Base-by-base conservation (phyloP, 2,113 vertebrate genomes). In the Onychostoma macrolepis region DNA sequence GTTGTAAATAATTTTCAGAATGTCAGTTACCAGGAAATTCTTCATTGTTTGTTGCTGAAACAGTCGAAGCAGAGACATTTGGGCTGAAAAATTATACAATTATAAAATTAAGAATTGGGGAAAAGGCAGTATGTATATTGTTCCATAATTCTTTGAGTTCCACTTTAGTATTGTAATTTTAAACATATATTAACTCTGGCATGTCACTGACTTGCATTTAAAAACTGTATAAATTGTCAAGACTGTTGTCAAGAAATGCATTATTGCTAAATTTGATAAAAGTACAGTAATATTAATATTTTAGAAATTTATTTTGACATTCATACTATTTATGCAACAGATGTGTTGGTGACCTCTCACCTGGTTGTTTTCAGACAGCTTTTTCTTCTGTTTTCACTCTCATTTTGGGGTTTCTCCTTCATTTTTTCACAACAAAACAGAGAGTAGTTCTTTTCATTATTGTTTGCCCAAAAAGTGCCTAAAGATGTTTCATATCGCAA, bases 401-500 rank as follows among this genome's bases (percentile, higher is more conserved):
- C 95, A 88, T 93, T 95, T 26, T 84, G 91, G n/a, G 69, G 38
- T 78, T 93, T 94, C 80, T 90, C 89, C 87, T 91, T 94, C 24
- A 86, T 88, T 43, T 86, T 96, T 92, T 95, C 96, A 83, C 96
- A 95, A 91, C 97, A 99, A 91, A 95, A 89, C 67, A 99, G 48
- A 33, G 93, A 91, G 69, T 98, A 99, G 93, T 99, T 99, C 88
- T 88, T 91, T 85, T 94, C 93, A 24, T 95, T 80, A 19, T 99
- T 99, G 94, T 98, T 99, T 90, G 96, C 94, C 98, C 98, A 99
- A 94, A 98, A 99, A 28, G 92, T 97, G 45, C 97, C 98, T 30
- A 92, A 38, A 0, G 95, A 92, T 45, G 98, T 99, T 93, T 99
- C 97, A 0, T 98, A 99, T 36, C 97, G 95, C 93, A 99, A 95